Percentiles rank a stretch among this genome's conserved stretches.
Conservation (phyloP, 2,113 vertebrate species). For the Toxotes chatareus region DNA sequence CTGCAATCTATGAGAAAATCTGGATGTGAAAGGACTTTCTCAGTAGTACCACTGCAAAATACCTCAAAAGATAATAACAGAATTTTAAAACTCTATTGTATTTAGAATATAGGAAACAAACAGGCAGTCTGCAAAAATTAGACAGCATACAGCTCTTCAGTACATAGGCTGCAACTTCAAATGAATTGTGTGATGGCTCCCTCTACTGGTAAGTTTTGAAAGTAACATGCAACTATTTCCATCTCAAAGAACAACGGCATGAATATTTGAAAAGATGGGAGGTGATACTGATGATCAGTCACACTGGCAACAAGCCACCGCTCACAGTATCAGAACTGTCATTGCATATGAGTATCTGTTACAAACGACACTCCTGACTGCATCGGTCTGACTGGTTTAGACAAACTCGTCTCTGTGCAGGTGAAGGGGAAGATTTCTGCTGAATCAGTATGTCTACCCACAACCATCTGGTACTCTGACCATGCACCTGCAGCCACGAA, state of each 20-base stretch:
- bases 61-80: not conserved
- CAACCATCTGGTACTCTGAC: not conserved
- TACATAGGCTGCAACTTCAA: not conserved
- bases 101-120: not conserved
- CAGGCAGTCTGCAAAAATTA: not conserved
- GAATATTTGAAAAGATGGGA: constrained; percentile 2
- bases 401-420: not conserved
- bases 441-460: constrained; percentile 5
- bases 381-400: not conserved
- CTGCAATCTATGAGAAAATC: not conserved
- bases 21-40: not conserved
- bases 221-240: not conserved
- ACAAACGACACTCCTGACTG: not conserved
- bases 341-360: not conserved
- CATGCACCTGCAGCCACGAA: not conserved
- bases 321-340: not conserved
- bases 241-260: constrained; percentile 1
- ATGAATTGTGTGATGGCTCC: constrained; percentile 39
- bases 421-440: constrained; percentile 17
- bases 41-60: not conserved
- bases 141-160: accelerated
- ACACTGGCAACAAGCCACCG: not conserved
- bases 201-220: constrained; percentile 53
- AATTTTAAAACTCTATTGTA: not conserved
- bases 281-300: not conserved